A percentile compares a stretch with the other conserved stretches of the same genome.
Conservation (phyloP, 1,140 invertebrate genomes). For the Penaeus vannamei region DNA sequence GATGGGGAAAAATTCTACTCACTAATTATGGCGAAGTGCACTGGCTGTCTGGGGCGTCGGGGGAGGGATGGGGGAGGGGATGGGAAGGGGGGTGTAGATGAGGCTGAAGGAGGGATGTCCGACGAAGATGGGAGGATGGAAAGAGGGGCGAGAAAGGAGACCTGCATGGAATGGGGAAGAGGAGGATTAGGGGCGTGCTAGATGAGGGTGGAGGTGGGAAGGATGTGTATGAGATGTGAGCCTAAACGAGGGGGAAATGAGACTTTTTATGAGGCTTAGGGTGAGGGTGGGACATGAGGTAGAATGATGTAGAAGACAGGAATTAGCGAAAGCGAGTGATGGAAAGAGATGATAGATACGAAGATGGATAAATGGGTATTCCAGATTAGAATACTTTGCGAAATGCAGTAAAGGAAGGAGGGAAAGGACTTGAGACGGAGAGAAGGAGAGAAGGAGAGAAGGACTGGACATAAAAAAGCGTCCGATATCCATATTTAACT, state of each 20-base stretch:
- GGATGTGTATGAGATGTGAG: background rate
- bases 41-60: background rate
- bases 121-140: background rate
- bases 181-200: background rate
- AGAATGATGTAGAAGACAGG: background rate
- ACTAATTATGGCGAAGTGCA: conserved; percentile 46
- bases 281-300: background rate
- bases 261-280: conserved; percentile 14
- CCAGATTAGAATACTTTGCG: no score
- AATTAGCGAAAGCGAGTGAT: background rate
- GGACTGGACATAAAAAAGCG: no score
- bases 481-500: no score
- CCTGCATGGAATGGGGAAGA: background rate
- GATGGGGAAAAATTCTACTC: conserved; percentile 46
- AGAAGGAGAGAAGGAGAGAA: background rate
- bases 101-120: background rate
- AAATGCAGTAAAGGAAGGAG: background rate
- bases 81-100: background rate
- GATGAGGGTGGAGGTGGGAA: background rate
- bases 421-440: background rate
- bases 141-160: background rate
- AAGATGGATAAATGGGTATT: background rate
- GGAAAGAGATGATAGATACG: background rate
- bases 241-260: background rate
- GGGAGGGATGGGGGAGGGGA: background rate